Conservation (phyloP, 2,888 invertebrate genomes). For the Lasioglossum villosulum region DNA sequence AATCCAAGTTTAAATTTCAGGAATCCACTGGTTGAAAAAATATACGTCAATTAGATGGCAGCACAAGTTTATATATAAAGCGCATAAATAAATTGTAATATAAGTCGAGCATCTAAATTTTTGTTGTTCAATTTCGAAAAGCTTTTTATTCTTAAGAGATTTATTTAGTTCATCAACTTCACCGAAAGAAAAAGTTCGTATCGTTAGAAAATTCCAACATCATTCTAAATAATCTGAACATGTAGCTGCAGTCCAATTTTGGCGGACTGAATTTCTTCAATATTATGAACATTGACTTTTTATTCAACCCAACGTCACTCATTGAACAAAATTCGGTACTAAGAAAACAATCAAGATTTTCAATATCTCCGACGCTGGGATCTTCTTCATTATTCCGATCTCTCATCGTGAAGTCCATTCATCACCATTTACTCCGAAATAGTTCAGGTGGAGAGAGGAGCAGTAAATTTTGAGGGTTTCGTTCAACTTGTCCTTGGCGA, state of each 20-base stretch:
- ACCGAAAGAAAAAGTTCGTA: background rate
- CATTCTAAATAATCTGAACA: background rate
- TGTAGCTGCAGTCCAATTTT: background rate
- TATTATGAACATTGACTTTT: background rate
- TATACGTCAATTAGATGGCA: no score
- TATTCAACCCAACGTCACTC: background rate
- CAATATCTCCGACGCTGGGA: background rate
- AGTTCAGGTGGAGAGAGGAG: constrained; percentile 23
- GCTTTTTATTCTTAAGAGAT: background rate
- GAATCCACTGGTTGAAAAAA: no score
- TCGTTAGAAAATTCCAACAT: background rate
- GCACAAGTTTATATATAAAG: no score
- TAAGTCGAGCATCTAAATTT: background rate
- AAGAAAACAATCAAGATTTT: background rate
- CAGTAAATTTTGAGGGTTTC: constrained; percentile 59
- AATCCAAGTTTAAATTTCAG: no score
- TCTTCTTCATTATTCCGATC: background rate
- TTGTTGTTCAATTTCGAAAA: background rate
- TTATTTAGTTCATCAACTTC: background rate
- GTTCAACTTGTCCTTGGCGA: constrained; percentile 37
- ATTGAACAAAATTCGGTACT: background rate
- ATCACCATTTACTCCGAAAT: constrained; percentile 5
- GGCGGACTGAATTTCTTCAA: background rate
- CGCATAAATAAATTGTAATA: background rate
- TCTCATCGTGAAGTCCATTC: background rate